Evolutionary conservation across 1,140 invertebrate genomes (phyloP), one percentile per base, ranked within the genome.

Genomic region (Hormaphis cornu): DNA sequence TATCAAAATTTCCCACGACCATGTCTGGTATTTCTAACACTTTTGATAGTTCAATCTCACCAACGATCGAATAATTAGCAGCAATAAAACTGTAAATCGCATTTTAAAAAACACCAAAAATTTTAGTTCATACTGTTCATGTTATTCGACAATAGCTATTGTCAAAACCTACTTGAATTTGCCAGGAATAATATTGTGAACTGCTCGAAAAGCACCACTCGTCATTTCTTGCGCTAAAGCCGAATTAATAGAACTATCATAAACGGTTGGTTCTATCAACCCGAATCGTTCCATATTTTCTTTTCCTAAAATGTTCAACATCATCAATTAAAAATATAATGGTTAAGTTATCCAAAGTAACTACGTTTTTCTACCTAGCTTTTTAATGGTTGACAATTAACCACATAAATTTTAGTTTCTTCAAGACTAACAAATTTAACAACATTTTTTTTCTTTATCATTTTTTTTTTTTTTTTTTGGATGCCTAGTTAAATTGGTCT

Each of bases 181-280:
- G 12, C 24, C 58, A 3, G 58, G 58, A 28, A 63, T 63, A 28
- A 63, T 63, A 9, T 30, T 63, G 58, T 63, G 58, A 7, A 63
- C 24, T 6, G 58, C 42, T 28, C 58, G 40, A 10, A 63, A 63
- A 0, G 58, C 58, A 18, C 58, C 58, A 18, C 58, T 63, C 9
- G 42, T 46, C 58, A 63, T 63, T n/a, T 63, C 58, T 46, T 63
- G 58, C 14, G 37, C n/a, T 20, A 63, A 9, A 3, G 58, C 58
- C 10, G 58, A 46, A 20, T 42, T 63, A 12, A 63, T 30, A 16
- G 58, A 46, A 63, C 40, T 37, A 28, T 63, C 58, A 2, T 63
- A 63, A 8, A 1, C n/a, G 0, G 58, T 63, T 14, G 9, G 37
- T 18, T n/a, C 42, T 1, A n/a, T 30, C 1, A 63, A 18, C 30